phyloP scores from a whole-genome alignment of 2,888 invertebrate genomes.

The Drosophila neoperkinsi region DNA sequence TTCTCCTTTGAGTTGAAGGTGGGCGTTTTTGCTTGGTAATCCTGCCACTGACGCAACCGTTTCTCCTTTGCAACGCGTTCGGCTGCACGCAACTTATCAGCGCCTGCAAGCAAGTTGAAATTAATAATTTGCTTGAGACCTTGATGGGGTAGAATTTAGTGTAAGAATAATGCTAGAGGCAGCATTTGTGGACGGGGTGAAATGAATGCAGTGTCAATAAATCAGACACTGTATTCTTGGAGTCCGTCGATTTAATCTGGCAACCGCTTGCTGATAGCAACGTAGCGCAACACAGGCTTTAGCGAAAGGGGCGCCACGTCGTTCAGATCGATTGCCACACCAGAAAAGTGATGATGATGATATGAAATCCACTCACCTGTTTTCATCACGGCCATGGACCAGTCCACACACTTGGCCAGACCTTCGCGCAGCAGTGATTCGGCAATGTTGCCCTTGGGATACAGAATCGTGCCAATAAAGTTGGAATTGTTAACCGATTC shows the following conservation, averaged over 20 bases:
- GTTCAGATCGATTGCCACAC: constrained; percentile 49
- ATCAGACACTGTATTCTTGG: constrained; percentile 81
- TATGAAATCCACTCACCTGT: constrained; percentile 85
- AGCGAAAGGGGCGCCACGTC: constrained; percentile 57
- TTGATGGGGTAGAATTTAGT: not conserved
- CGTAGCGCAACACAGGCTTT: constrained; percentile 56
- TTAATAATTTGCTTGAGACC: not conserved
- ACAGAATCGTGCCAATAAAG: constrained; percentile 96
- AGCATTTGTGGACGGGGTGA: constrained; percentile 83
- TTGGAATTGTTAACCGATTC: constrained; percentile 97
- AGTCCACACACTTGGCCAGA: constrained; percentile 96
- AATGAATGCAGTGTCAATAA: constrained; percentile 78
- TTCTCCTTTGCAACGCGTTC: constrained; percentile 95
- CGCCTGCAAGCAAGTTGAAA: constrained; percentile 85
- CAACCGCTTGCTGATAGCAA: constrained; percentile 54
- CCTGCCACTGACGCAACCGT: constrained; percentile 95
- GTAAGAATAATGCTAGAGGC: not conserved
- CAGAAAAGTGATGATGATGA: not conserved
- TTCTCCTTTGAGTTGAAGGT: constrained; percentile 91
- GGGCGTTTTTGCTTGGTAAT: constrained; percentile 92
- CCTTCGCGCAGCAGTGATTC: constrained; percentile 95
- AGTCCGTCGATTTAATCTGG: constrained; percentile 81
- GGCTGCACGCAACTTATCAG: constrained; percentile 93
- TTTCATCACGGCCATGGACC: constrained; percentile 94
- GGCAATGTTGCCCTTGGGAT: constrained; percentile 97